Percentiles rank a stretch among this genome's conserved stretches.
These are phyloP conservation scores for Eulemur macaco DNA, from an alignment of 2,113 vertebrate genomes.

Conservation along the genomic window DNA sequence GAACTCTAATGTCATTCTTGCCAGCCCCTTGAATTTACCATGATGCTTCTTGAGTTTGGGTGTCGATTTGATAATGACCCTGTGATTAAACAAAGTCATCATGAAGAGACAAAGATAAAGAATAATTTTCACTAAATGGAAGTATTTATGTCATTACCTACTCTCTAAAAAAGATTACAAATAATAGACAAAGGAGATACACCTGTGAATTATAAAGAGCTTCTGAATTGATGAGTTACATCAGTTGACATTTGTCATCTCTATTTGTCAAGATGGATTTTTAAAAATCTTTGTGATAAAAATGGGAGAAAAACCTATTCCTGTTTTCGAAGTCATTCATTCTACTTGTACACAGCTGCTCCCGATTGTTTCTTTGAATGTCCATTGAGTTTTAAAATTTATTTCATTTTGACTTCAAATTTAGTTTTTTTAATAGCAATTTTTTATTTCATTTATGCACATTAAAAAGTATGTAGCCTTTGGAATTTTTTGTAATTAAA, in stretches of 20 bases:
- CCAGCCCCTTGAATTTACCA: slow-evolving; percentile 50
- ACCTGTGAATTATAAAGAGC: slow-evolving; percentile 39
- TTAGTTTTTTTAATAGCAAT: slow-evolving; percentile 21
- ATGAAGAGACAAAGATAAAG: slow-evolving; percentile 46
- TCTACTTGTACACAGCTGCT: slow-evolving; percentile 26
- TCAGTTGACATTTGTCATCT: slow-evolving; percentile 54
- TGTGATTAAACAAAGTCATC: slow-evolving; percentile 58
- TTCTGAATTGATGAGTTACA: slow-evolving; percentile 36
- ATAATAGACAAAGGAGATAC: slow-evolving; percentile 31
- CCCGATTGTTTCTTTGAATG: slow-evolving; percentile 70
- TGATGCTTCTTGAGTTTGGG: slow-evolving; percentile 37
- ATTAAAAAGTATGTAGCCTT: slow-evolving; percentile 68
- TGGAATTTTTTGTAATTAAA: slow-evolving; percentile 65
- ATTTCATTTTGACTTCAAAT: slow-evolving; percentile 44
- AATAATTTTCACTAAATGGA: slow-evolving; percentile 52
- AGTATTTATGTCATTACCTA: slow-evolving; percentile 54
- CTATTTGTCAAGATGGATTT: slow-evolving; percentile 46
- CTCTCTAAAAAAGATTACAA: slow-evolving; percentile 56
- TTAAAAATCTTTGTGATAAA: neutral
- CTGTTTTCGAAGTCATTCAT: slow-evolving; percentile 19
- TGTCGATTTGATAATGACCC: slow-evolving; percentile 32
- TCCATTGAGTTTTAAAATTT: slow-evolving; percentile 68
- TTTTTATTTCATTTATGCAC: slow-evolving; percentile 69
- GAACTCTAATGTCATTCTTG: slow-evolving; percentile 2
- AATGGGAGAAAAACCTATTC: slow-evolving; percentile 20